Conservation (phyloP, 2,797 vertebrate species). For the Sternarchorhynchus goeldii region DNA sequence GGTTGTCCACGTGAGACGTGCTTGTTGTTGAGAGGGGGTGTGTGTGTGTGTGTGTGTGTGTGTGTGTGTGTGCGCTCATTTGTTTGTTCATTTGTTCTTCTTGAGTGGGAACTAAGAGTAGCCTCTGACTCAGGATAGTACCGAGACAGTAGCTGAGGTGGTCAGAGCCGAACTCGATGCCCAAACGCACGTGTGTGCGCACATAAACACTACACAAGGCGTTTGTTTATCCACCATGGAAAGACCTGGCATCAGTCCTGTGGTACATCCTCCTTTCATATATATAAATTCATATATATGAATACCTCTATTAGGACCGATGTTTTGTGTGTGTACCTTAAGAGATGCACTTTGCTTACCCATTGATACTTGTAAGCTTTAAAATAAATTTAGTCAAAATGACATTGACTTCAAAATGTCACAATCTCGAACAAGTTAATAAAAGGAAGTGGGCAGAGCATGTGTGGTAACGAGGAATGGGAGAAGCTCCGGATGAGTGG, state of each 20-base stretch:
- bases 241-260: background rate
- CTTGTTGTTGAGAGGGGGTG: too few species aligned
- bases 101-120: conserved; percentile 22
- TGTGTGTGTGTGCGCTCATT: background rate
- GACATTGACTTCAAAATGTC: too few species aligned
- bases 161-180: conserved; percentile 5
- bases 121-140: conserved; percentile 39
- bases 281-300: background rate
- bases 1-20: background rate
- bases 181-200: background rate
- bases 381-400: too few species aligned
- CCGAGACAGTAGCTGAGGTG: conserved; percentile 20
- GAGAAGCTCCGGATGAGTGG: background rate
- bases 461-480: background rate
- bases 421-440: too few species aligned
- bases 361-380: too few species aligned
- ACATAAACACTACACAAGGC: too few species aligned
- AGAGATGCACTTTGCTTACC: too few species aligned
- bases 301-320: background rate
- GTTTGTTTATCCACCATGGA: background rate
- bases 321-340: background rate
- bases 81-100: too few species aligned
- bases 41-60: conserved; percentile 9
- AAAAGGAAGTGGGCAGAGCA: background rate
- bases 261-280: background rate